Percentiles rank a stretch among this genome's conserved stretches.
These are phyloP conservation scores for Podargus strigoides DNA, from an alignment of 2,797 vertebrate genomes.

Conservation along the genomic window DNA sequence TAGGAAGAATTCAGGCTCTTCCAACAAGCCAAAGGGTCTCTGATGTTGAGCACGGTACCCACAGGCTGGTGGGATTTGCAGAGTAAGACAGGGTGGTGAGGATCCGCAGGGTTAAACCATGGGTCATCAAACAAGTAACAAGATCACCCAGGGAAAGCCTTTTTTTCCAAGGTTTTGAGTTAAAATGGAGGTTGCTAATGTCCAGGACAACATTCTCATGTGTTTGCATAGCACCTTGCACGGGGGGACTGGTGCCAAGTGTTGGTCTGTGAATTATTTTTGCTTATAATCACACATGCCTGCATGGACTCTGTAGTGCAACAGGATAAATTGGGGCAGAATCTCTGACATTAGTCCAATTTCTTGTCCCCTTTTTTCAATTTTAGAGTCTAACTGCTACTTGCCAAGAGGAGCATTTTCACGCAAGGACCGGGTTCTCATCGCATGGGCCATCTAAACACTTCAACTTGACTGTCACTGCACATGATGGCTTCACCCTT, in stretches of 20 bases:
- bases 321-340: neutral
- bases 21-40: neutral
- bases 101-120: neutral
- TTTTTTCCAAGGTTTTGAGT: neutral
- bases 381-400: neutral
- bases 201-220: neutral
- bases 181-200: neutral
- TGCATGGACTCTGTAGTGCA: too few species aligned
- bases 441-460: neutral
- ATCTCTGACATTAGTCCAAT: neutral
- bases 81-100: neutral
- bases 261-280: fast-evolving
- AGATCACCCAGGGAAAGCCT: neutral
- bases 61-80: neutral
- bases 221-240: neutral
- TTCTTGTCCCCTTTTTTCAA: neutral
- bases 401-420: neutral
- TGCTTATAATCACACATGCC: neutral
- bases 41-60: neutral
- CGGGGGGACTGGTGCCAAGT: neutral
- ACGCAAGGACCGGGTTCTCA: neutral
- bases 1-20: neutral
- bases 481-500: neutral
- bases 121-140: neutral
- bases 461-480: neutral